Evolutionary conservation across 2,888 invertebrate genomes (phyloP), one percentile per base, ranked within the genome.

Genomic region (Gymnocheta viridis): DNA sequence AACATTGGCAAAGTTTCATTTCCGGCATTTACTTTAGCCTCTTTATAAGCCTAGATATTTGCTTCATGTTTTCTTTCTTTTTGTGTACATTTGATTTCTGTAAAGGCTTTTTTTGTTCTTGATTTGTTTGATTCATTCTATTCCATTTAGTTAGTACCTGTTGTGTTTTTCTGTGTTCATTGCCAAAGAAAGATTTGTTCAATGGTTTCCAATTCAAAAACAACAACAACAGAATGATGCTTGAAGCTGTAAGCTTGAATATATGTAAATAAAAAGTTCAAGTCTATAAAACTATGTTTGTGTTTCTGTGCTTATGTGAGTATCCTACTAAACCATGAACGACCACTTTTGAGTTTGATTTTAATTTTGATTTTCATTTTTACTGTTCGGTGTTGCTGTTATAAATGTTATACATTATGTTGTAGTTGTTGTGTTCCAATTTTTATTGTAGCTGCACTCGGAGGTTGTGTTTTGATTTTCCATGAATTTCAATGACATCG

Each of bases 1-100:
- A 80, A 73, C 81, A 84, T 84, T 84, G 77, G 69, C 58, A 81
- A 84, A 84, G 73, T 78, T 84, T 81, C 73, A 84, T 84, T 84
- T 84, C 81, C 81, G 77, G 79, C 80, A 69, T 81, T 81, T 76
- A 78, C 67, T 73, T 81, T 81, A 77, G 73, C 9, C 49, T 69
- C 47, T 56, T 62, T 29, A 41, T 56, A 58, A 73, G 72, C 32
- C 58, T 24, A 24, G 54, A 32, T 22, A 19, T 41, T 58, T 67
- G 38, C 10, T 54, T 12, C 29, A 58, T 72, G 4, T 67, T 62
- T 69, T 62, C 14, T 38, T 66, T n/a, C n/a, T n/a, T 51, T 66
- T 60, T 38, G 44, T 51, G 3, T n/a, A 62, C 47, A 76, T 64
- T 82, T 76, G 60, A 76, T 73, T 64, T 72, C 32, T 29, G 17